Evolutionary conservation across 1,140 invertebrate genomes (phyloP).

Genomic region (Drosophila pandora): DNA sequence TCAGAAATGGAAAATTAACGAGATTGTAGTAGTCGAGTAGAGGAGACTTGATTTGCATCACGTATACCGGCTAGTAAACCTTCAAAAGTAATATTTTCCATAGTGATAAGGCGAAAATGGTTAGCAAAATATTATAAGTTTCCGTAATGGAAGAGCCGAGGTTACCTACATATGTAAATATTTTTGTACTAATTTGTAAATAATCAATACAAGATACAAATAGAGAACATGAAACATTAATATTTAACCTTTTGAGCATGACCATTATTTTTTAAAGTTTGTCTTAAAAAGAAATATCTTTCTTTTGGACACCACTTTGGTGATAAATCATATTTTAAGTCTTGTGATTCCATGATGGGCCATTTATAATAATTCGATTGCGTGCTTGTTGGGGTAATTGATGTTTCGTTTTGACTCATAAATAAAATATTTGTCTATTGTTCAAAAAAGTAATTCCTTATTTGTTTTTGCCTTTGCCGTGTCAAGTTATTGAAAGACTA

Average conservation of each 20-base stretch:
- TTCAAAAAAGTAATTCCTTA: slow-evolving; percentile 20
- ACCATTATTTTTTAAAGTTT: not conserved
- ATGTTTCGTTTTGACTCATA: slow-evolving; percentile 43
- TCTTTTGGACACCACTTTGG: slow-evolving; percentile 6
- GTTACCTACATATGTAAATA: not conserved
- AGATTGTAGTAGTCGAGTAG: slow-evolving; percentile 3
- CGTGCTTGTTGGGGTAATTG: slow-evolving; percentile 58
- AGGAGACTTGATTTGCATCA: slow-evolving; percentile 28
- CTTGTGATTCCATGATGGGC: slow-evolving; percentile 76
- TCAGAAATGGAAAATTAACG: slow-evolving; percentile 37
- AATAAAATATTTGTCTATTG: slow-evolving; percentile 39
- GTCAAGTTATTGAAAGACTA: slow-evolving; percentile 11
- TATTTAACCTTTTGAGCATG: no score
- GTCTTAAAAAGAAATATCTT: not conserved
- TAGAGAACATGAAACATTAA: no score
- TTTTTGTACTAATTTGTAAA: not conserved
- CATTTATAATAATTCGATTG: slow-evolving; percentile 79
- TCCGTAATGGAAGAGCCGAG: not conserved
- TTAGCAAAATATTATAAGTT: not conserved
- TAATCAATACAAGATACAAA: no score
- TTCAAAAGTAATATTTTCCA: slow-evolving; percentile 9
- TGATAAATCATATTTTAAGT: slow-evolving; percentile 66
- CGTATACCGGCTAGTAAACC: slow-evolving; percentile 6
- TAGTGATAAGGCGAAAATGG: slow-evolving; percentile 4
- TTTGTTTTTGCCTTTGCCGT: slow-evolving; percentile 38